These are phyloP conservation scores for Slavum lentiscoides DNA, from an alignment of 2,888 invertebrate genomes.

Conservation along the genomic window DNA sequence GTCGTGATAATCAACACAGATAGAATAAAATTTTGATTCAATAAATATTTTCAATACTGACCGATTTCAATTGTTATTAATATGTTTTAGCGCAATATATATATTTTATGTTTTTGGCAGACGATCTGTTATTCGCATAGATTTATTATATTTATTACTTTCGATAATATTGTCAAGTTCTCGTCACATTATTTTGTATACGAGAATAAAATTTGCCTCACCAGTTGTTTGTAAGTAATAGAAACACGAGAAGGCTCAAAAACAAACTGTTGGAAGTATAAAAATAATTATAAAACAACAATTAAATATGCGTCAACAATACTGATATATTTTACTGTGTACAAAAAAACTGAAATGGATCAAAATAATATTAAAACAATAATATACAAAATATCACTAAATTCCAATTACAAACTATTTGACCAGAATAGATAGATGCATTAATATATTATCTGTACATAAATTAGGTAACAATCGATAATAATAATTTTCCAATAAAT, in stretches of 20 bases:
- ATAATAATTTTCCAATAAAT: slow-evolving; percentile 36
- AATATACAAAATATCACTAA: slow-evolving; percentile 49
- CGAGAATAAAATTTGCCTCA: too few species aligned
- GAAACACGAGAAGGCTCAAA: neutral
- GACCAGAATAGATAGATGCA: slow-evolving; percentile 45
- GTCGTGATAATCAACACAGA: slow-evolving; percentile 7
- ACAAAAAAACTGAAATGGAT: slow-evolving; percentile 39
- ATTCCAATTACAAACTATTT: slow-evolving; percentile 48
- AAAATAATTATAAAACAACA: neutral
- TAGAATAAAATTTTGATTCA: neutral
- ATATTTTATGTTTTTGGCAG: too few species aligned
- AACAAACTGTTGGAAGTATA: too few species aligned
- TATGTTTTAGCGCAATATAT: too few species aligned
- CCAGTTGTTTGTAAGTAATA: neutral
- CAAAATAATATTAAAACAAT: slow-evolving; percentile 48
- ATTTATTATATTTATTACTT: too few species aligned
- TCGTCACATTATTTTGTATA: too few species aligned
- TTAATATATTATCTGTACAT: slow-evolving; percentile 34
- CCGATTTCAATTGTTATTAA: too few species aligned
- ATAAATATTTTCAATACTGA: too few species aligned
- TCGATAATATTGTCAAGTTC: too few species aligned
- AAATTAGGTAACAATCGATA: slow-evolving; percentile 50
- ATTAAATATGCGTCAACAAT: slow-evolving; percentile 35
- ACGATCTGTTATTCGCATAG: too few species aligned
- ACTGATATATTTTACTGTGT: slow-evolving; percentile 51